phyloP scores from a whole-genome alignment of 2,113 vertebrate genomes.

The Patagioenas fasciata region DNA sequence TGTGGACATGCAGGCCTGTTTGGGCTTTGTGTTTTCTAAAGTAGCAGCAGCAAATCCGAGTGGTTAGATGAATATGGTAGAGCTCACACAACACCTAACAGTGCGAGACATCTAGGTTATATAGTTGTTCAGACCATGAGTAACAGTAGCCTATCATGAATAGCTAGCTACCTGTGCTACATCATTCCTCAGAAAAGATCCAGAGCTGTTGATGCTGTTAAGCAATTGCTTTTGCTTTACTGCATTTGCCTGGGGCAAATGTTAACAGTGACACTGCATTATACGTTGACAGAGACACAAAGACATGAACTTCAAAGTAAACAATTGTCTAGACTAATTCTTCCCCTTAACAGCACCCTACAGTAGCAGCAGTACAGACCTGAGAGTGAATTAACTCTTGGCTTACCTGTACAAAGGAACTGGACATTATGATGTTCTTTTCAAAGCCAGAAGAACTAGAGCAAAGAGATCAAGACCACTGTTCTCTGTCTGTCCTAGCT shows the following conservation, averaged over 20 bases:
- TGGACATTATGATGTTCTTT: not conserved
- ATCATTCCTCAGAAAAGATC: not conserved
- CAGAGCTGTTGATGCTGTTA: not conserved
- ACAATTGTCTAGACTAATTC: not conserved
- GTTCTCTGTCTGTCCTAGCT: not conserved
- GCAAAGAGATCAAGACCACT: not conserved
- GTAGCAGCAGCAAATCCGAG: not conserved
- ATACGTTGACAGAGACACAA: not conserved
- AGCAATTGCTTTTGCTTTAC: not conserved
- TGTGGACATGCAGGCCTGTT: too few species aligned
- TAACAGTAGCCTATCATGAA: not conserved
- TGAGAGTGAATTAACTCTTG: not conserved
- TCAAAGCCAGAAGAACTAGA: not conserved
- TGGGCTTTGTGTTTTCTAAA: not conserved
- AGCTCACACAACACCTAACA: not conserved
- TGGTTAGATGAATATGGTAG: not conserved
- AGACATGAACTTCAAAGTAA: not conserved
- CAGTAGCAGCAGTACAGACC: not conserved
- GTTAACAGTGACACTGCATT: not conserved
- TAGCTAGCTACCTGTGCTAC: not conserved
- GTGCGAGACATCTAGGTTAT: not conserved
- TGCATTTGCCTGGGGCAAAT: not conserved
- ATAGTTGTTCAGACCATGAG: not conserved
- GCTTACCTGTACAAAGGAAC: not conserved
- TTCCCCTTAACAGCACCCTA: not conserved